Conservation (phyloP, 2,113 vertebrate species). For the Chaetodon auriga region DNA sequence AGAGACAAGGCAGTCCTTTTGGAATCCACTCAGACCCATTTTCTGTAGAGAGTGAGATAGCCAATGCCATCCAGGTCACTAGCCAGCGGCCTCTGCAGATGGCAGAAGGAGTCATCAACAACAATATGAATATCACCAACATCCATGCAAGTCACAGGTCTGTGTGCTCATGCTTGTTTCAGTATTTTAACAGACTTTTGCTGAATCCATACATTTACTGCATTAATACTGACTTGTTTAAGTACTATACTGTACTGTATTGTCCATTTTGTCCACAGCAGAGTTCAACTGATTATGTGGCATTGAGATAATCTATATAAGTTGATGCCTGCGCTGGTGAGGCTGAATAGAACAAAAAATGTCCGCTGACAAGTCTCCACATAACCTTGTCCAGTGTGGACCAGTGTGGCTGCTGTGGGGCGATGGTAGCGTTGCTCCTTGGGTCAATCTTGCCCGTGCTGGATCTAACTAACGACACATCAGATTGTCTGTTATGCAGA, state of each 20-base stretch:
- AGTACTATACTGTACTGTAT: neutral
- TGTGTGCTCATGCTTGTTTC: neutral
- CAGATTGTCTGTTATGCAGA: no score
- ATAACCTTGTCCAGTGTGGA: no score
- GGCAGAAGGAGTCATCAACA: conserved; percentile 28
- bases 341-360: no score
- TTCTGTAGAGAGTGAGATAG: conserved; percentile 5
- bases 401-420: no score
- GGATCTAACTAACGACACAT: no score
- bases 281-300: neutral
- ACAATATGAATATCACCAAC: conserved; percentile 1
- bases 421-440: no score
- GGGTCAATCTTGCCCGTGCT: no score
- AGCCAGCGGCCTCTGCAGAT: conserved; percentile 47
- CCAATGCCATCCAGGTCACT: neutral
- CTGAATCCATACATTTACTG: neutral
- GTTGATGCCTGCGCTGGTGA: no score
- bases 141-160: conserved; percentile 31
- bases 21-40: conserved; percentile 50
- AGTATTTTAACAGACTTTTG: neutral
- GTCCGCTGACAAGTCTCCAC: no score
- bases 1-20: conserved; percentile 50
- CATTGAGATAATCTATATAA: neutral
- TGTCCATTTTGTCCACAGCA: neutral
- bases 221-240: neutral